Evolutionary conservation across 2,113 vertebrate species (phyloP).

Genomic region (Tachycineta bicolor): DNA sequence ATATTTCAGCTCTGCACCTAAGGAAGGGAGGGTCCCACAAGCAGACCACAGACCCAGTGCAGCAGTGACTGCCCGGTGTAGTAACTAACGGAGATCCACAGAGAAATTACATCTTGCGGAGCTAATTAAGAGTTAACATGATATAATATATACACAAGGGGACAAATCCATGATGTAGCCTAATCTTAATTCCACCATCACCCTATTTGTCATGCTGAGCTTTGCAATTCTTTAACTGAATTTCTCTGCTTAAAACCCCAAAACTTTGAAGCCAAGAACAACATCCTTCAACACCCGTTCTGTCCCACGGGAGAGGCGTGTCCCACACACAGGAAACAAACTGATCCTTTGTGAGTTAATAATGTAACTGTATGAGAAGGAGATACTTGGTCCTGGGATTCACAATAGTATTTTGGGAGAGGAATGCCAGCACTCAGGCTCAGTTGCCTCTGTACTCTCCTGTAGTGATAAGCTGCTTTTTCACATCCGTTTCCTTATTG

Average conservation of each 20-base stretch:
- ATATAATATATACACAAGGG: neutral
- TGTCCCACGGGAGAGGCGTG: neutral
- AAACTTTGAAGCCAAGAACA: neutral
- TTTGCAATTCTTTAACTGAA: neutral
- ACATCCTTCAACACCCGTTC: rapidly evolving
- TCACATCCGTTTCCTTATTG: neutral
- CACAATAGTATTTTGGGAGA: neutral
- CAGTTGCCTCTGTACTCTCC: neutral
- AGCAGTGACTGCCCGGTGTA: neutral
- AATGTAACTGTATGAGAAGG: neutral
- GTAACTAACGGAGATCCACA: neutral
- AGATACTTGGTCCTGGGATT: neutral
- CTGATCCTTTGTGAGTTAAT: neutral
- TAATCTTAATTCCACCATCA: neutral
- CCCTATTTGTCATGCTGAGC: neutral
- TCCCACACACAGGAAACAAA: rapidly evolving
- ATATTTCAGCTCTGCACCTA: rapidly evolving
- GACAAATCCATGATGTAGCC: neutral
- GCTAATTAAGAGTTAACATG: neutral
- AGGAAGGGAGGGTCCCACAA: neutral
- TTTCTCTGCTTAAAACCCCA: neutral
- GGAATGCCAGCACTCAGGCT: neutral
- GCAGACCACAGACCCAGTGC: rapidly evolving
- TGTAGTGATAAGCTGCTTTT: neutral
- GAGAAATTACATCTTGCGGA: neutral